phyloP scores from a whole-genome alignment of 2,797 vertebrate genomes.

The Parauchenoglanis ngamensis region DNA sequence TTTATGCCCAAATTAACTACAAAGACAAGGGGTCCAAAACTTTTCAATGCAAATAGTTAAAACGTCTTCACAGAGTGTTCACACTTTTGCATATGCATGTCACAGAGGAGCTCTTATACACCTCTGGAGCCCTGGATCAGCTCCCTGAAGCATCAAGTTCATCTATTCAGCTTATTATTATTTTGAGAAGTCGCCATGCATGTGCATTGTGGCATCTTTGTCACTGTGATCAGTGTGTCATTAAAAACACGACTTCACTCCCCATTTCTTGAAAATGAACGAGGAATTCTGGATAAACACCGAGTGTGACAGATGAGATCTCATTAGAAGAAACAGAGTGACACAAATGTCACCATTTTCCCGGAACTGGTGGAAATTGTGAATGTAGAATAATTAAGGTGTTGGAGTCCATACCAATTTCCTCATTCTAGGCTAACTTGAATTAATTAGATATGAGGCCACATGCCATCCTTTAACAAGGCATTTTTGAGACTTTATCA shows the following conservation, averaged over 20 bases:
- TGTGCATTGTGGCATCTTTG: too few relatives aligned
- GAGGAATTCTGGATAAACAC: neutral
- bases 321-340: constrained; percentile 3
- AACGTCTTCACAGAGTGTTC: neutral
- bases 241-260: constrained; percentile 1
- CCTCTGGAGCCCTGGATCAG: neutral
- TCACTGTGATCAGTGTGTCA: constrained; percentile 4
- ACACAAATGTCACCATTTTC: constrained; percentile 17
- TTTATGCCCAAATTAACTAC: neutral
- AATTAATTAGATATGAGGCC: neutral
- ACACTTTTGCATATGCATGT: neutral
- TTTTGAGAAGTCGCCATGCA: neutral
- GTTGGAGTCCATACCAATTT: neutral
- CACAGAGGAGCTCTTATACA: neutral
- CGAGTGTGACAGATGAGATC: neutral
- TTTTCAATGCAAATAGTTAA: neutral
- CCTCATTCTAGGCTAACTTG: neutral
- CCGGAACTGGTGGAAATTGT: constrained; percentile 10
- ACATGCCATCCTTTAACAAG: constrained; percentile 5
- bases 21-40: neutral
- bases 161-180: neutral
- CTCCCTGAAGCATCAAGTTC: neutral
- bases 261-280: neutral
- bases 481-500: constrained; percentile 1
- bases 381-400: neutral